These are phyloP conservation scores for Apaloderma vittatum DNA, from an alignment of 2,113 vertebrate species.

Conservation along the genomic window DNA sequence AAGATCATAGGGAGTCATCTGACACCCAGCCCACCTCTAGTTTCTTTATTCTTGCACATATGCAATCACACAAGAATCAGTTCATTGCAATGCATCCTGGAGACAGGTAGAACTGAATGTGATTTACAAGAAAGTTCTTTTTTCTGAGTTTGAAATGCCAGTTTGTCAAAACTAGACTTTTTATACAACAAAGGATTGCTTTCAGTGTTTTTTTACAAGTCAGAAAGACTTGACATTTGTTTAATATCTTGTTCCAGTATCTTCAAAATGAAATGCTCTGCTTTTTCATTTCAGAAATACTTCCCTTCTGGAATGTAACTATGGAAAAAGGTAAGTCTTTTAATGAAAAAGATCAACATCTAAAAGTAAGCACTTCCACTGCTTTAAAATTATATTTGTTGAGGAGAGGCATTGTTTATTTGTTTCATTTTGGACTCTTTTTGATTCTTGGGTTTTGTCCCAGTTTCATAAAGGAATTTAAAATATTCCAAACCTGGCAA, in stretches of 20 bases:
- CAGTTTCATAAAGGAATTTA: background rate
- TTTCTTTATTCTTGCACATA: background rate
- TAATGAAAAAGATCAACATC: background rate
- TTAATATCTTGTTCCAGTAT: background rate
- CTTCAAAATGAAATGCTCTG: background rate
- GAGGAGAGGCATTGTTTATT: rapidly evolving
- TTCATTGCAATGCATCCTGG: background rate
- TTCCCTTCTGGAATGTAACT: background rate
- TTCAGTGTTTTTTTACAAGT: background rate
- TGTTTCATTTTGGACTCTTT: background rate
- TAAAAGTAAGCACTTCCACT: background rate
- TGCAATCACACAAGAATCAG: background rate
- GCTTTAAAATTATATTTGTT: background rate
- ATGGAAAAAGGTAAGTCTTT: background rate
- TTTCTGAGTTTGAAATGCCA: background rate
- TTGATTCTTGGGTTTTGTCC: background rate
- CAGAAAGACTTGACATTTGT: background rate
- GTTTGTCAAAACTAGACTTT: background rate
- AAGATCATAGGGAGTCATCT: background rate
- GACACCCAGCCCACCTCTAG: background rate
- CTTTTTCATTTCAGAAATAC: background rate
- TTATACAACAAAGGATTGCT: background rate
- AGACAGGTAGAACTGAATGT: background rate
- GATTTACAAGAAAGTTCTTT: background rate
- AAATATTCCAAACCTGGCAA: background rate